Conservation (phyloP, 2,797 vertebrate species). For the Tragopan temminckii region DNA sequence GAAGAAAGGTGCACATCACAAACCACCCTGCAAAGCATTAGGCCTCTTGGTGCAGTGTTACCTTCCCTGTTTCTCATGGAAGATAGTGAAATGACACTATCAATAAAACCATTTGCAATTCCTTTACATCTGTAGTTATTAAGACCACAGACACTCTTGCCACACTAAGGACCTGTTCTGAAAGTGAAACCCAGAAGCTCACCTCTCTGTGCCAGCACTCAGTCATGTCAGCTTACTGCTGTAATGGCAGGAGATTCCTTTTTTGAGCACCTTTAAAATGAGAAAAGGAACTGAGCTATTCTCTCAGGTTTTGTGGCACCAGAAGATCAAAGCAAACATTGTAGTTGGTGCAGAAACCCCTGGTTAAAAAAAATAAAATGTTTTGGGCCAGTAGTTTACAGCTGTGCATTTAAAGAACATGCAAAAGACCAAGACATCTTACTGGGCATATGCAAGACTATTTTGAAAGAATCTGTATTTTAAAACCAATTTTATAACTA, state of each 20-base stretch:
- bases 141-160: neutral
- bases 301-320: slow-evolving; percentile 9
- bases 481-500: neutral
- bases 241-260: neutral
- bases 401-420: neutral
- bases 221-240: neutral
- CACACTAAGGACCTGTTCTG: neutral
- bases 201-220: neutral
- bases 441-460: neutral
- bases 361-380: slow-evolving; percentile 1
- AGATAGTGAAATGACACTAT: neutral
- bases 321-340: neutral
- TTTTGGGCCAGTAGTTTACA: slow-evolving; percentile 5
- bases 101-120: slow-evolving; percentile 13
- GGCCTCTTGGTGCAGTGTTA: neutral
- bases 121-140: neutral
- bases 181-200: slow-evolving; percentile 15
- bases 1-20: neutral
- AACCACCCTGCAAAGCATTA: neutral
- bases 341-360: slow-evolving; percentile 23
- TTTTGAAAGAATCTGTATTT: neutral
- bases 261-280: neutral
- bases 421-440: neutral
- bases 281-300: slow-evolving; percentile 24
- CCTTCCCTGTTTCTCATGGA: neutral